These are phyloP conservation scores for Coturnix japonica DNA, from an alignment of 2,113 vertebrate species.

Conservation along the genomic window DNA sequence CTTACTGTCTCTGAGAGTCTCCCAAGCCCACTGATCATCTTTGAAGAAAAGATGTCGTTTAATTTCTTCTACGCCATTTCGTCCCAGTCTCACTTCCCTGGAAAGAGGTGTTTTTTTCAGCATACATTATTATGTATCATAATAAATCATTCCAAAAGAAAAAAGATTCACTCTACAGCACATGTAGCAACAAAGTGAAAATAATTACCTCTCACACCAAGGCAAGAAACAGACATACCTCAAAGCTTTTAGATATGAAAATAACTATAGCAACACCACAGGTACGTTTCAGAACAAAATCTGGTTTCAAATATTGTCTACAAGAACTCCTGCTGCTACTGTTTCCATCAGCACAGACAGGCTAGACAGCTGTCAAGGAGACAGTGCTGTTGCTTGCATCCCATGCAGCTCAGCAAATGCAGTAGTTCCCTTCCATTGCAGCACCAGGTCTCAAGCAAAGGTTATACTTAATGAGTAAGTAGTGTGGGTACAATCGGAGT, in stretches of 20 bases:
- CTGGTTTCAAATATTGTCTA: background rate
- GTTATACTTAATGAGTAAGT: background rate
- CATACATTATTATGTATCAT: no score
- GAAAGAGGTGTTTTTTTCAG: conserved; percentile 15
- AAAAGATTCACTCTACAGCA: background rate
- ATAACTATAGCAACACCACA: background rate
- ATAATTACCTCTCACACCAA: background rate
- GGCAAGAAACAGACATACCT: background rate
- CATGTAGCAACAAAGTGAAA: background rate
- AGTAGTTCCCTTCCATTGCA: background rate
- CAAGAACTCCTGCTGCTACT: background rate
- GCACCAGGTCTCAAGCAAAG: background rate
- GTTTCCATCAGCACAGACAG: background rate
- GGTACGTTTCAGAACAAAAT: background rate
- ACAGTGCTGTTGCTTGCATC: background rate
- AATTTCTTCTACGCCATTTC: conserved; percentile 97
- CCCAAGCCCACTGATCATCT: conserved; percentile 99
- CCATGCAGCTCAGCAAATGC: background rate
- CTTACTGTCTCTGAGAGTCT: conserved; percentile 96
- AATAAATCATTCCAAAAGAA: background rate
- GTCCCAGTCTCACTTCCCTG: conserved; percentile 94
- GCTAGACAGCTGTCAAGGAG: background rate
- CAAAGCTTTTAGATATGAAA: background rate
- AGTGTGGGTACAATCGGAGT: background rate
- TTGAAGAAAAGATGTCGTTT: conserved; percentile 98